These are phyloP conservation scores for Anoplolepis gracilipes DNA, from an alignment of 1,140 invertebrate species.

Conservation along the genomic window DNA sequence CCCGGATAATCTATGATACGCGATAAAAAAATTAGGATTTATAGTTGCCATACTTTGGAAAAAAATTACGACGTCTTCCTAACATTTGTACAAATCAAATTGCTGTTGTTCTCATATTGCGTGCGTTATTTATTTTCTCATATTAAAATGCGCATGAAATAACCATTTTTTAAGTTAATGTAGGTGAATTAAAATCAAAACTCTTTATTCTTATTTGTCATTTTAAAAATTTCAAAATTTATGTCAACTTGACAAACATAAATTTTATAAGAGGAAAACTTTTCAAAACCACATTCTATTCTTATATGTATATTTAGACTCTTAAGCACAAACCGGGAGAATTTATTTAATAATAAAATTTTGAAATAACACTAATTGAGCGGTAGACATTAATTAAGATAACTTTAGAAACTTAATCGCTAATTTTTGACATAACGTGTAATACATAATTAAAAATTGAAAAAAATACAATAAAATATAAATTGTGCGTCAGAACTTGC, in stretches of 20 bases:
- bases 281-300: neutral
- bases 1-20: slow-evolving; percentile 33
- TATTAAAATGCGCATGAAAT: slow-evolving; percentile 7
- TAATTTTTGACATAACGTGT: neutral
- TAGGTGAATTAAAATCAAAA: neutral
- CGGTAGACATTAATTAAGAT: neutral
- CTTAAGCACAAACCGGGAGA: neutral
- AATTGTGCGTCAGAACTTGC: neutral
- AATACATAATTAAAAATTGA: neutral
- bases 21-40: slow-evolving; percentile 54
- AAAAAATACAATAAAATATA: neutral
- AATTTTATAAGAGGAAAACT: neutral
- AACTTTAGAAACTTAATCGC: neutral
- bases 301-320: neutral
- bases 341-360: neutral
- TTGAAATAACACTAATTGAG: neutral
- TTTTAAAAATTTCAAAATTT: too few species aligned
- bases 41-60: neutral
- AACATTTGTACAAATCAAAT: slow-evolving; percentile 27
- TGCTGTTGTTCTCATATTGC: neutral
- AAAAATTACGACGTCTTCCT: neutral
- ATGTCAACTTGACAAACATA: neutral
- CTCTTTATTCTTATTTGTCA: too few species aligned
- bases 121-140: slow-evolving; percentile 12
- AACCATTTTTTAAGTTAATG: slow-evolving; percentile 18